Evolutionary conservation across 1,140 invertebrate species (phyloP).

Genomic region (Medauroidea extradentata): DNA sequence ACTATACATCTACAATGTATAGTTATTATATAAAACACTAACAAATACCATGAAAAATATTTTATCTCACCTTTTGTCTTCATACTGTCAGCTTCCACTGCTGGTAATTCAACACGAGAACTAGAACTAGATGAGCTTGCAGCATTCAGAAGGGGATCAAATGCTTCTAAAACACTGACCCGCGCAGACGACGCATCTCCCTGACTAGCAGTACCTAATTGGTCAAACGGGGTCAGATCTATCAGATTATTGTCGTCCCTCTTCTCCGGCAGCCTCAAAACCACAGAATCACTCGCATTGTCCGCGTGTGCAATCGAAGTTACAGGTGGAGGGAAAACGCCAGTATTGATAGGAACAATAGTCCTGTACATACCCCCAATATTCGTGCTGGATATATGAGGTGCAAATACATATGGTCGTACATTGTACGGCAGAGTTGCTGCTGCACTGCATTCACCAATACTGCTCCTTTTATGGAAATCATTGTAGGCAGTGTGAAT

Average conservation of each 20-base stretch:
- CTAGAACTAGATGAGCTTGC: no score
- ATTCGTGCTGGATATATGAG: neutral
- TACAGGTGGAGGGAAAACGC: no score
- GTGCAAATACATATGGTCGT: neutral
- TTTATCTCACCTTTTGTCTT: neutral
- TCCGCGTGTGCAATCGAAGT: no score
- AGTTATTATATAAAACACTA: no score
- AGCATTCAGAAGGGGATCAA: conserved; percentile 66
- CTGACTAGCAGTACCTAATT: conserved; percentile 9
- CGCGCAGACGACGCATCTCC: conserved; percentile 37
- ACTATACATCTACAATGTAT: no score
- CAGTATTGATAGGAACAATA: neutral
- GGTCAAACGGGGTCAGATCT: conserved; percentile 47
- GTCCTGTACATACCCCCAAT: neutral
- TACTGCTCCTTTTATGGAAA: no score
- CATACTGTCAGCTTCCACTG: neutral
- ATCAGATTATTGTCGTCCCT: conserved; percentile 53
- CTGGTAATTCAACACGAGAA: no score
- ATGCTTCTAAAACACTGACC: conserved; percentile 76
- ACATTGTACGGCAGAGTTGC: no score
- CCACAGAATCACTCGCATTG: conserved; percentile 27
- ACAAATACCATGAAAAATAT: no score
- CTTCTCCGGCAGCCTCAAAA: conserved; percentile 48
- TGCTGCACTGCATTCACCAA: no score
- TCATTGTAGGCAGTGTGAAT: no score